These are phyloP conservation scores for Cladorhizidae sp. DNA, from an alignment of 37 sponge, comb jelly and placozoan genomes.

Conservation along the genomic window DNA sequence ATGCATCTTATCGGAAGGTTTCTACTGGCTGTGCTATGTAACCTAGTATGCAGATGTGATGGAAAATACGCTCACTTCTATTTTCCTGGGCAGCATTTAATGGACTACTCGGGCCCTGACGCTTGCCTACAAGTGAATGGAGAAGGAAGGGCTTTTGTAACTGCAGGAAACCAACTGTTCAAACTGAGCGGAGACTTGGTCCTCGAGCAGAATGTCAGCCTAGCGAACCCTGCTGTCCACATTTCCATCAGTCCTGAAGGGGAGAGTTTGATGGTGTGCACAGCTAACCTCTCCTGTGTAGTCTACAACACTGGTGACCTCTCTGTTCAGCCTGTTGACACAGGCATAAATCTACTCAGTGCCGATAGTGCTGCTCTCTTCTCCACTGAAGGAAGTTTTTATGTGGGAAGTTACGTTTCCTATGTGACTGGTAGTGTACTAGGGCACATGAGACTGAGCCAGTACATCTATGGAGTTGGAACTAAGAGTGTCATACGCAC, in stretches of 20 bases:
- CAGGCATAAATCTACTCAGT: not conserved
- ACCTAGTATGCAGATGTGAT: not conserved
- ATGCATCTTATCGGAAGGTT: too few relatives aligned
- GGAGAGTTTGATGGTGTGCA: constrained; percentile 29
- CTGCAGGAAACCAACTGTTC: constrained; percentile 21
- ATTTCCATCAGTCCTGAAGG: constrained; percentile 27
- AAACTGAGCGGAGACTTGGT: constrained; percentile 10
- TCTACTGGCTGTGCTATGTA: not conserved
- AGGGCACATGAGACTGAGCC: not conserved
- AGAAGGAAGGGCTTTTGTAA: constrained; percentile 15
- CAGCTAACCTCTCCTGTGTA: constrained; percentile 9
- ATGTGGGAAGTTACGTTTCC: constrained; percentile 17
- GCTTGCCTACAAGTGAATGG: constrained; percentile 16
- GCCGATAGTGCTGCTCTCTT: constrained; percentile 7
- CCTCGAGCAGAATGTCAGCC: constrained; percentile 7
- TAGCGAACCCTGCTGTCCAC: not conserved
- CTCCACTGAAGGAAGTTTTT: constrained; percentile 27
- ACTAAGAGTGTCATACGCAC: not conserved
- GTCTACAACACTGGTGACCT: constrained; percentile 27
- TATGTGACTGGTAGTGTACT: too few relatives aligned
- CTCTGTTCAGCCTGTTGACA: not conserved
- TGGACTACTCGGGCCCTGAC: not conserved
- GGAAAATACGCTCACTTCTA: too few relatives aligned
- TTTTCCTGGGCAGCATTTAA: not conserved
- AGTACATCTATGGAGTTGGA: constrained; percentile 5